These are phyloP conservation scores for Diuraphis noxia DNA, from an alignment of 1,140 invertebrate genomes.

Conservation along the genomic window DNA sequence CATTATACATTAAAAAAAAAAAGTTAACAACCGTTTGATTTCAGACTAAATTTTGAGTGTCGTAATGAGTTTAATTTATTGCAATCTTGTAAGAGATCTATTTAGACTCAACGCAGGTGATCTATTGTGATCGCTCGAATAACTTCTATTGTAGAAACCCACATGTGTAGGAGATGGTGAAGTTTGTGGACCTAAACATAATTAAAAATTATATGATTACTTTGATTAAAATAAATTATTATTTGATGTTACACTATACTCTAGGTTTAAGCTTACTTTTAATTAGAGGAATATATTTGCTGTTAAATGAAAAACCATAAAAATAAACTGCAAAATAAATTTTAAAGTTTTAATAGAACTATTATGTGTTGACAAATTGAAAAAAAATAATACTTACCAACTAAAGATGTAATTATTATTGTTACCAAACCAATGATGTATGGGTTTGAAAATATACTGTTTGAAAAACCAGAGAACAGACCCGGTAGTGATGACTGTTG, in stretches of 20 bases:
- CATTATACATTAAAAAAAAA: neutral
- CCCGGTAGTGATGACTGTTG: neutral
- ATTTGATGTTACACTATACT: neutral
- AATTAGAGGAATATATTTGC: slow-evolving; percentile 4
- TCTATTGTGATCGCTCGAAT: slow-evolving; percentile 44
- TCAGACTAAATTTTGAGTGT: neutral
- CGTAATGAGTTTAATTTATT: slow-evolving; percentile 1
- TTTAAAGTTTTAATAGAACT: neutral
- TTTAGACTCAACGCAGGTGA: slow-evolving; percentile 31
- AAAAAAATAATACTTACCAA: slow-evolving; percentile 22
- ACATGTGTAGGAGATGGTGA: slow-evolving; percentile 16
- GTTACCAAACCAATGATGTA: slow-evolving; percentile 17
- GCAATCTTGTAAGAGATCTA: slow-evolving; percentile 19
- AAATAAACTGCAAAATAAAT: slow-evolving; percentile 39
- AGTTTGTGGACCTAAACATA: slow-evolving; percentile 23
- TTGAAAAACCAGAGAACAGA: slow-evolving; percentile 63
- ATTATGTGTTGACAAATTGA: neutral
- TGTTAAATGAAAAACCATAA: slow-evolving; percentile 34
- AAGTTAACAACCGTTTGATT: neutral
- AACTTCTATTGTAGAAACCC: slow-evolving; percentile 43
- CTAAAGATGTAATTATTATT: slow-evolving; percentile 26
- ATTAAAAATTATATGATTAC: neutral
- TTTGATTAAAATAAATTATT: neutral
- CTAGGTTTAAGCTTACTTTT: slow-evolving; percentile 1
- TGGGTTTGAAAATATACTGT: slow-evolving; percentile 48